Percentiles rank a stretch among this genome's conserved stretches.
Evolutionary conservation across 2,797 vertebrate species (phyloP).

Genomic region (Onychomys torridus): DNA sequence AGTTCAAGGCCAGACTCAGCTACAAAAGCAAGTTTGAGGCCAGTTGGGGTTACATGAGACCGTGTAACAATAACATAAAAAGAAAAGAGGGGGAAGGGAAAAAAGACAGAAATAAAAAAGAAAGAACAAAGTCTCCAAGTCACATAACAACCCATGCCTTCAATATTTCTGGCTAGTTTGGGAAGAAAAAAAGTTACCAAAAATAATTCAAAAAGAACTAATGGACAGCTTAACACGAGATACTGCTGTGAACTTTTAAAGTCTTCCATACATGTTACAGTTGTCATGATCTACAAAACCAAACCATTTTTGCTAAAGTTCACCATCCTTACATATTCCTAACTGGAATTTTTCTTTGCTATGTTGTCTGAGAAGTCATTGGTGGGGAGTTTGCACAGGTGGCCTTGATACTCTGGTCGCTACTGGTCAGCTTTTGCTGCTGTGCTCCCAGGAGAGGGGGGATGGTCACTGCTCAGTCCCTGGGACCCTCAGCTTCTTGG

Average conservation of each 20-base stretch:
- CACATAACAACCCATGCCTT: neutral
- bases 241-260: neutral
- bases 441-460: neutral
- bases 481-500: neutral
- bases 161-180: neutral
- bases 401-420: neutral
- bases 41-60: neutral
- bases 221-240: neutral
- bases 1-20: neutral
- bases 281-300: neutral
- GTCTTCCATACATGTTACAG: neutral
- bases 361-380: rapidly evolving
- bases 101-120: neutral
- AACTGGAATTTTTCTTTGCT: too few relatives aligned
- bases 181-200: neutral
- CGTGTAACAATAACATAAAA: rapidly evolving
- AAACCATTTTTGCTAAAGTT: neutral
- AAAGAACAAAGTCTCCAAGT: neutral
- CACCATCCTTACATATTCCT: neutral
- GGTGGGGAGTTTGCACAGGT: too few relatives aligned
- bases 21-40: neutral
- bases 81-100: neutral
- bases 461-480: neutral
- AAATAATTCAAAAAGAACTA: slow-evolving; percentile 27
- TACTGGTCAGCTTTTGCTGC: neutral